A percentile compares a stretch with the other conserved stretches of the same genome.
Conservation (phyloP, 1,140 invertebrate genomes). For the Dendrolimus punctatus region DNA sequence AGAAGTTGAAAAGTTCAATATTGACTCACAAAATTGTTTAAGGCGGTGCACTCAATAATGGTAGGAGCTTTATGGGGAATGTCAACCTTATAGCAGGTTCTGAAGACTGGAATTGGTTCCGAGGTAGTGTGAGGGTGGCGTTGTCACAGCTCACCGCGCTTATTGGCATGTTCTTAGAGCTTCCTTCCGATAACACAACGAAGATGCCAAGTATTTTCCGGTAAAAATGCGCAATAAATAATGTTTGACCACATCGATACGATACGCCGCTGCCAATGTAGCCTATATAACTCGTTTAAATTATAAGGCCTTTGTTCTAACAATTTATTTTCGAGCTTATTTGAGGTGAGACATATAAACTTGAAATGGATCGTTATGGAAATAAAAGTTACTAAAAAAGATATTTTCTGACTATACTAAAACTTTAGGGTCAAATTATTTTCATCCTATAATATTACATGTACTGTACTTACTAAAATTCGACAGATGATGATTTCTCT, state of each 20-base stretch:
- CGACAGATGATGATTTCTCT: too few relatives aligned
- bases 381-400: too few relatives aligned
- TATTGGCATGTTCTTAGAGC: constrained; percentile 60
- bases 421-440: too few relatives aligned
- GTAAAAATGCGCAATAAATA: constrained; percentile 15
- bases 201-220: constrained; percentile 32
- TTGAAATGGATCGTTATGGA: too few relatives aligned
- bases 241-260: neutral
- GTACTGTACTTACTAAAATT: too few relatives aligned
- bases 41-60: constrained; percentile 57
- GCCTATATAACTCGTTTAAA: too few relatives aligned
- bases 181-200: constrained; percentile 43
- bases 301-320: too few relatives aligned
- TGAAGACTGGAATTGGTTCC: constrained; percentile 39
- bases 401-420: too few relatives aligned
- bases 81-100: constrained; percentile 42
- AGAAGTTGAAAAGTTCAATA: constrained; percentile 59
- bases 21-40: constrained; percentile 67
- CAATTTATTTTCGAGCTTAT: too few relatives aligned
- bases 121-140: constrained; percentile 35
- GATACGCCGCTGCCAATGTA: too few relatives aligned
- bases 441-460: too few relatives aligned
- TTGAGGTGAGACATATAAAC: too few relatives aligned
- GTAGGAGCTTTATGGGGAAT: constrained; percentile 39
- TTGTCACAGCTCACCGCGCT: constrained; percentile 46